Evolutionary conservation across 2,797 vertebrate species (phyloP).

Genomic region (Sparus aurata): DNA sequence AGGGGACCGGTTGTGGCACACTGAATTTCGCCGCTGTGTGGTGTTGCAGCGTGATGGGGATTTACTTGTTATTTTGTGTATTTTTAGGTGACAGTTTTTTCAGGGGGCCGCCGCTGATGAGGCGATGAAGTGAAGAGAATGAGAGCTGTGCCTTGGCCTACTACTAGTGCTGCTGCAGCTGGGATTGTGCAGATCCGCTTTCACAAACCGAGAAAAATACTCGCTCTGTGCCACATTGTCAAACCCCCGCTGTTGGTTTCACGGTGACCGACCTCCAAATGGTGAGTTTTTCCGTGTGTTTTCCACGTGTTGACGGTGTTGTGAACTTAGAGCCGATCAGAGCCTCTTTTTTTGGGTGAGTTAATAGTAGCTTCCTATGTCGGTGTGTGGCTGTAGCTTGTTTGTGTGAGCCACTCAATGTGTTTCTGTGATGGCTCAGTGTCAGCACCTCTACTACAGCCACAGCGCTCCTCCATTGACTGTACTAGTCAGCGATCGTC

Average conservation of each 20-base stretch:
- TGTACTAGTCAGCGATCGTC: constrained; percentile 59
- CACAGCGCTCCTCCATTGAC: constrained; percentile 62
- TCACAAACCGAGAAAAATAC: constrained; percentile 83
- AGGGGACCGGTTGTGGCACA: constrained; percentile 71
- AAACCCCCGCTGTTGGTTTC: constrained; percentile 78
- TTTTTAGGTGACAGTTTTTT: constrained; percentile 75
- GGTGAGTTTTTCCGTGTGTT: constrained; percentile 84
- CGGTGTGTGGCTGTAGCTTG: constrained; percentile 76
- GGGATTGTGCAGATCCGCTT: constrained; percentile 86
- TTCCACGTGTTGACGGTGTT: constrained; percentile 66
- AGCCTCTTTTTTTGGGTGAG: constrained; percentile 38
- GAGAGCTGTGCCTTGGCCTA: constrained; percentile 87
- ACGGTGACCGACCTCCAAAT: constrained; percentile 84
- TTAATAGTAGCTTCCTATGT: constrained; percentile 78
- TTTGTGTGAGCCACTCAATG: constrained; percentile 73
- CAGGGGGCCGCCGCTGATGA: constrained; percentile 81
- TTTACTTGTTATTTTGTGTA: constrained; percentile 67
- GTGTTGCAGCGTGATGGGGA: constrained; percentile 68
- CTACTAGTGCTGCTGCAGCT: constrained; percentile 81
- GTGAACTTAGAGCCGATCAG: constrained; percentile 69
- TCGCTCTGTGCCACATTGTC: constrained; percentile 77
- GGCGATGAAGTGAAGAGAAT: constrained; percentile 86
- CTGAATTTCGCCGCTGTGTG: constrained; percentile 68
- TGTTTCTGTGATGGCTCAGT: constrained; percentile 75
- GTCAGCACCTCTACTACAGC: constrained; percentile 74